Percentiles rank a stretch among this genome's conserved stretches.
phyloP scores from a whole-genome alignment of 2,888 invertebrate species.

The Rotaria socialis region DNA sequence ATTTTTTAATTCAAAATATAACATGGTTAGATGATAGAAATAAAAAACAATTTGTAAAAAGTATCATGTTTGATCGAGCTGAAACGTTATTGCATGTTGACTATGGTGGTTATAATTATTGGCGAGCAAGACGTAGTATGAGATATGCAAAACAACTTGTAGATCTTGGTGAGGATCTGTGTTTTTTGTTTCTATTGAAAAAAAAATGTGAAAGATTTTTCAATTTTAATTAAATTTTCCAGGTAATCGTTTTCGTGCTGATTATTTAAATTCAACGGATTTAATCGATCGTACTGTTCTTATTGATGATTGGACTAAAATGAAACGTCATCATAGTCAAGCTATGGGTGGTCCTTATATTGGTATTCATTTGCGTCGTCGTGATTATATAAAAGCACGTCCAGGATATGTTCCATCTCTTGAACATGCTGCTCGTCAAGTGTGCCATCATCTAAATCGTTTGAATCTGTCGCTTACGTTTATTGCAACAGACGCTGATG shows the following conservation, averaged over 20 bases:
- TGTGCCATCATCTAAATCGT: constrained; percentile 67
- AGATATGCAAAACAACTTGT: constrained; percentile 72
- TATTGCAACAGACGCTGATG: constrained; percentile 77
- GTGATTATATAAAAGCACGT: constrained; percentile 77
- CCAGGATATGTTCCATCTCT: constrained; percentile 73
- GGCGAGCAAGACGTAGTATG: constrained; percentile 77
- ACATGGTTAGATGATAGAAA: constrained; percentile 60
- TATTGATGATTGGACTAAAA: constrained; percentile 66
- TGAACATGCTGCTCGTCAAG: constrained; percentile 70
- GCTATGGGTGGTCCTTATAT: constrained; percentile 67
- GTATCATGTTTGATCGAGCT: constrained; percentile 62
- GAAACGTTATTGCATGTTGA: constrained; percentile 80
- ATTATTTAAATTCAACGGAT: constrained; percentile 67
- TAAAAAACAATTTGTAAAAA: neutral
- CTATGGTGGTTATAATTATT: constrained; percentile 78
- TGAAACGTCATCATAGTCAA: constrained; percentile 49
- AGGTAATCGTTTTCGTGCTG: constrained; percentile 63
- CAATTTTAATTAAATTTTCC: neutral
- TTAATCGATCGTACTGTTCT: constrained; percentile 65
- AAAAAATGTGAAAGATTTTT: neutral
- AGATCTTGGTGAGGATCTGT: constrained; percentile 65
- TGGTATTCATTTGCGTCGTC: constrained; percentile 77
- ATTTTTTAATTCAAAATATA: constrained; percentile 62
- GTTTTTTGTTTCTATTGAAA: no score
- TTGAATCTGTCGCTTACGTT: constrained; percentile 66